Evolutionary conservation across 1,140 invertebrate species (phyloP), one percentile per base, ranked within the genome.

Genomic region (Paracyclopina nana): DNA sequence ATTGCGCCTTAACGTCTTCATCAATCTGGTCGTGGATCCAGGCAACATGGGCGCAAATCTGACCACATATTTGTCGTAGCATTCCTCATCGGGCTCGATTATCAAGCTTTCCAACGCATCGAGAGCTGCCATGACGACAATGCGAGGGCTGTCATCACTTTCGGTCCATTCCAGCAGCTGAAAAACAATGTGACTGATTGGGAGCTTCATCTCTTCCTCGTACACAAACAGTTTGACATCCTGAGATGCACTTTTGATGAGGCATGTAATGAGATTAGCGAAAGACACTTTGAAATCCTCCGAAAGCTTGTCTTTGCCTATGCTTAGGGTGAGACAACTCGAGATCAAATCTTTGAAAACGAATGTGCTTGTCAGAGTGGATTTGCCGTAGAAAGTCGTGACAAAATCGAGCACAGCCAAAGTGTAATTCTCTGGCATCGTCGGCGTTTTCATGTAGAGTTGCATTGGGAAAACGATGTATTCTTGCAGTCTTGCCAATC

Each of bases 391-490:
- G 34, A 38, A 38, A 9, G 14, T 38, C 5, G n/a, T 38, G 14
- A 38, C 20, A 20, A 38, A 38, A 38, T 38, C 34, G 3, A 38
- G 14, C 5, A 38, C 34, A 2, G 34, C 16, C 18, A 48, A 28
- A 9, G 45, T 40, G 22, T 28, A 48, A 20, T 48, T 48, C n/a
- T 48, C 45, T n/a, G 25, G n/a, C n/a, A 27, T 8, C 2, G 16
- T 26, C 12, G 45, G 45, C 2, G 11, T 27, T 26, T 28, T 22
- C 28, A 48, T 28, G 27, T 48, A 48, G 2, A 48, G 25, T 48
- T 48, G 45, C 5, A 25, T 16, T 14, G 45, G 45, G n/a, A 48
- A 48, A 12, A 48, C 11, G 12, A 48, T 28, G 27, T 48, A 48
- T 11, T 48, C 45, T 27, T 29, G 29, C 4, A 48, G 45, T 6